Evolutionary conservation across 2,888 invertebrate genomes (phyloP).

Genomic region (Diachrysia chrysitis): DNA sequence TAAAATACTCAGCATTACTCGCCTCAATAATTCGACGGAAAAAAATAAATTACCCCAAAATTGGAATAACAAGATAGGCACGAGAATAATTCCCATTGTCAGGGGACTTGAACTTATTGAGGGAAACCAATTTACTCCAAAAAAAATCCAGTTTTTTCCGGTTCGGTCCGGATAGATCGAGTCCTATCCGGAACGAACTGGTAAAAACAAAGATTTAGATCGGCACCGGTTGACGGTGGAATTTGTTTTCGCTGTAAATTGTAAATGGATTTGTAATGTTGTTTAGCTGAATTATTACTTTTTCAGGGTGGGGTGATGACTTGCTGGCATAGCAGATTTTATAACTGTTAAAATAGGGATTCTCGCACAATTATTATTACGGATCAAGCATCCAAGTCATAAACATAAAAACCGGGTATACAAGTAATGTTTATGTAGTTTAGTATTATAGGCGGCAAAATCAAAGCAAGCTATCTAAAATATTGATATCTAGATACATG

Average conservation of each 20-base stretch:
- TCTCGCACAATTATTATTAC: too few relatives aligned
- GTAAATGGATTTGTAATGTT: slow-evolving; percentile 43
- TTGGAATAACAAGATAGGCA: slow-evolving; percentile 83
- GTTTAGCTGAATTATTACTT: slow-evolving; percentile 41
- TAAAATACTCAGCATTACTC: slow-evolving; percentile 63
- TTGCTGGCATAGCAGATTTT: background rate
- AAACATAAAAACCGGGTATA: too few relatives aligned
- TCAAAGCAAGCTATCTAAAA: too few relatives aligned
- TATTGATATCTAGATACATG: too few relatives aligned
- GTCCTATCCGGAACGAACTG: slow-evolving; percentile 48
- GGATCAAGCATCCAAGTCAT: too few relatives aligned
- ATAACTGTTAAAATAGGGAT: too few relatives aligned
- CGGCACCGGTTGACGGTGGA: slow-evolving; percentile 30
- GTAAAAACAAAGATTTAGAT: slow-evolving; percentile 52
- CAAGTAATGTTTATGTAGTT: background rate
- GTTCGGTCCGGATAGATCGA: slow-evolving; percentile 36
- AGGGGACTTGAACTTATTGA: slow-evolving; percentile 80
- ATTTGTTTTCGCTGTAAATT: slow-evolving; percentile 43
- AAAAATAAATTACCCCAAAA: slow-evolving; percentile 78
- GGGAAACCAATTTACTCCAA: slow-evolving; percentile 78
- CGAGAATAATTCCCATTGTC: slow-evolving; percentile 82
- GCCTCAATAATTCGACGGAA: slow-evolving; percentile 64
- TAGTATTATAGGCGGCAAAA: too few relatives aligned
- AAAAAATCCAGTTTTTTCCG: slow-evolving; percentile 70
- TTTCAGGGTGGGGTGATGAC: slow-evolving; percentile 7